Evolutionary conservation across 2,888 invertebrate genomes (phyloP).

Genomic region (Thyatira batis): DNA sequence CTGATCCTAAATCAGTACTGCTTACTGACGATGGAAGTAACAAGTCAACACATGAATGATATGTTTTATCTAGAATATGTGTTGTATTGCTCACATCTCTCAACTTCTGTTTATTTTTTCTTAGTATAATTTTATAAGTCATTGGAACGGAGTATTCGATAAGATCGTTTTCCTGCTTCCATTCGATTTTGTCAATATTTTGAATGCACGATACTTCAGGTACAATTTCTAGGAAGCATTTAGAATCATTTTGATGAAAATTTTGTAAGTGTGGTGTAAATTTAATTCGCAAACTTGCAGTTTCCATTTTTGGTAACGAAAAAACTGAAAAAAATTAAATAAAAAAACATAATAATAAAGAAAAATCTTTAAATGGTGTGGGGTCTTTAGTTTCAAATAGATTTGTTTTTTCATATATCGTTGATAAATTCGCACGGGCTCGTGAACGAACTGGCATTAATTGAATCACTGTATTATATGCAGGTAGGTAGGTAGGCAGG

Average conservation of each 20-base stretch:
- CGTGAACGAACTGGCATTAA: too few species aligned
- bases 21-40: slow-evolving; percentile 35
- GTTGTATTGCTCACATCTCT: slow-evolving; percentile 11
- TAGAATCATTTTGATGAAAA: slow-evolving; percentile 37
- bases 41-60: slow-evolving; percentile 71
- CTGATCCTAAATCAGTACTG: slow-evolving; percentile 34
- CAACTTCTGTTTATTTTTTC: slow-evolving; percentile 31
- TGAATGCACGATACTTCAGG: slow-evolving; percentile 58
- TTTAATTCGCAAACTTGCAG: slow-evolving; percentile 56
- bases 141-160: slow-evolving; percentile 67
- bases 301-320: slow-evolving; percentile 44
- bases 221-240: slow-evolving; percentile 63
- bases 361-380: too few species aligned
- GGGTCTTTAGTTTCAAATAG: too few species aligned
- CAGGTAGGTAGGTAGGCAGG: too few species aligned
- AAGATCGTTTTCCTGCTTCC: slow-evolving; percentile 45
- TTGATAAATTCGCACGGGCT: too few species aligned
- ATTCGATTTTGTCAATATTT: slow-evolving; percentile 62
- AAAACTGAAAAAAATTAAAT: slow-evolving; percentile 21
- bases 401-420: too few species aligned
- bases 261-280: slow-evolving; percentile 58
- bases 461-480: too few species aligned
- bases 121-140: slow-evolving; percentile 63
- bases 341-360: slow-evolving; percentile 9
- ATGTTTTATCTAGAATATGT: slow-evolving; percentile 41